Conservation (phyloP, 2,113 vertebrate species). For the Sakesphorus luctuosus region DNA sequence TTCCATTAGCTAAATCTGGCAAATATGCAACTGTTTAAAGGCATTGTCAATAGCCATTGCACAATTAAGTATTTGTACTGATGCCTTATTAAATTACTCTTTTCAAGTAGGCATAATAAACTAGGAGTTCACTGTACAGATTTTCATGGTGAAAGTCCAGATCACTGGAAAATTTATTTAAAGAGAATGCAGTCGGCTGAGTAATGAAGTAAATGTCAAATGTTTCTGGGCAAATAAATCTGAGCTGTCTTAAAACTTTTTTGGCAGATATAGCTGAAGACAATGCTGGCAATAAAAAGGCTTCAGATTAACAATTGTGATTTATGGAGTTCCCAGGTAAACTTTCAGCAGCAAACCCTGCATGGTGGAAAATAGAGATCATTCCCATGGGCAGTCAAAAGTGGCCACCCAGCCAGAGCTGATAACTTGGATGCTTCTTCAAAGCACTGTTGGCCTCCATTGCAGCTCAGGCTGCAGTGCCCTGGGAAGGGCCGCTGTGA, state of each 20-base stretch:
- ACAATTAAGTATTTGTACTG: constrained; percentile 92
- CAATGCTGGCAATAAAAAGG: not conserved
- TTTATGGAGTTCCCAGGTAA: constrained; percentile 4
- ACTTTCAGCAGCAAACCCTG: constrained; percentile 11
- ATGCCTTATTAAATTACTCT: constrained; percentile 91
- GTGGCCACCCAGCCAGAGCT: not conserved
- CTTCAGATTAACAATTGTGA: not conserved
- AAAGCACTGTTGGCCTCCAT: not conserved
- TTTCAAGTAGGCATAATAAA: constrained; percentile 84
- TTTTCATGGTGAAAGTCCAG: constrained; percentile 74
- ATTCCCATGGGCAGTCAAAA: rapidly evolving
- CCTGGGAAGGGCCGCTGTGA: rapidly evolving
- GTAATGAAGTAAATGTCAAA: constrained; percentile 74
- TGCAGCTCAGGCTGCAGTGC: rapidly evolving
- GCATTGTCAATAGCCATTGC: constrained; percentile 90
- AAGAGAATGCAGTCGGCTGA: constrained; percentile 61
- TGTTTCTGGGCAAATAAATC: constrained; percentile 52
- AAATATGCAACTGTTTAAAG: constrained; percentile 91
- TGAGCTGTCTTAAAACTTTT: constrained; percentile 60
- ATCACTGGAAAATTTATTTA: constrained; percentile 75
- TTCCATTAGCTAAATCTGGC: constrained; percentile 89
- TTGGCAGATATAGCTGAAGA: constrained; percentile 10
- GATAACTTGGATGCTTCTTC: not conserved
- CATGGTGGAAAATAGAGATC: not conserved
- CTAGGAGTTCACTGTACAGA: constrained; percentile 78